Base-by-base conservation (phyloP, 2,113 vertebrate genomes). In the Junco hyemalis region DNA sequence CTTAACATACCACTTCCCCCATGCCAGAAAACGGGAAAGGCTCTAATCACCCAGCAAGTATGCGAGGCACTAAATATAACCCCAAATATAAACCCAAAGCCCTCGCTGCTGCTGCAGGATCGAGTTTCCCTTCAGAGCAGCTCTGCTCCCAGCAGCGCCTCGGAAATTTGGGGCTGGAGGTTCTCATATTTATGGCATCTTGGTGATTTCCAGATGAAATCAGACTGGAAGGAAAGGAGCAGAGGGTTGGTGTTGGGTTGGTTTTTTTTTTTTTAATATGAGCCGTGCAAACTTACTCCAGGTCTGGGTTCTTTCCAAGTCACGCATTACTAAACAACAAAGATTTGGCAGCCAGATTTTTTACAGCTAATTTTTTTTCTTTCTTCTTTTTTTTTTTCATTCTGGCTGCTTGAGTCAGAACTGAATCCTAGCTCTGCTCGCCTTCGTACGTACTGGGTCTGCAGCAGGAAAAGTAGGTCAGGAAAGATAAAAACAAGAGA, bases 1-100 rank as follows among this genome's bases (percentile, higher is more conserved):
- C 97, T 97, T 97, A 98, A 97, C 98, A 98, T 97, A 97, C 97
- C 97, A 96, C 97, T 97, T 97, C 96, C 93, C 97, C 96, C 92
- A 68, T 97, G 97, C 97, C 97, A 97, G 97, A 97, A 94, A 94
- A 90, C 35, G 94, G 96, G 90, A 96, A 95, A 96, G 94, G 81
- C 81, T 96, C 97, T 97, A 97, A 98, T 98, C 97, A 97, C 95
- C 86, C 71, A 88, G 80, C 91, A 97, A 97, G 92, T 96, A 98
- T 96, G 98, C 91, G 66, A 98, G 97, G 94, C 97, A 97, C 97
- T 98, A 97, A 97, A 96, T 96, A 98, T 97, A 97, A 96, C 95
- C 76, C 95, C 57, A 97, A 97, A 96, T 97, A 98, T 96, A 97
- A 96, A 96, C 78, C 95, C 63, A 66, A 97, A 94, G 92, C 69